phyloP scores from a whole-genome alignment of 2,797 vertebrate species.

The Protonibea diacanthus region DNA sequence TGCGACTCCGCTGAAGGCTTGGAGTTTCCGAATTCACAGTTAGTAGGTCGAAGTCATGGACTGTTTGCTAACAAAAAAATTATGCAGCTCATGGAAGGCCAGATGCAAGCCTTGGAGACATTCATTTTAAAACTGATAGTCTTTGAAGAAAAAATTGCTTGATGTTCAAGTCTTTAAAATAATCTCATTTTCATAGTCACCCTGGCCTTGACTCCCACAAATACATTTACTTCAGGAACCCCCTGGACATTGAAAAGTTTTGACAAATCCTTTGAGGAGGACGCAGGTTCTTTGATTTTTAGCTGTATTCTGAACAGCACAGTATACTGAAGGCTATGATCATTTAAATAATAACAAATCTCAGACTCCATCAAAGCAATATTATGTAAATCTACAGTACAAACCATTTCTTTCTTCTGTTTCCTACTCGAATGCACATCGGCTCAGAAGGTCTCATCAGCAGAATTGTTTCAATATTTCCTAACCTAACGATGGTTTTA shows the following conservation, averaged over 20 bases:
- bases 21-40: conserved; percentile 27
- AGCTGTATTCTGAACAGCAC: background rate
- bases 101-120: conserved; percentile 42
- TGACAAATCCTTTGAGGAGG: conserved; percentile 16
- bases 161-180: conserved; percentile 40
- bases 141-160: conserved; percentile 52
- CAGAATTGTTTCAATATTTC: background rate
- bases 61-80: conserved; percentile 44
- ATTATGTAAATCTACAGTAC: background rate
- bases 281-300: conserved; percentile 17
- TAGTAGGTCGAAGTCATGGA: conserved; percentile 46
- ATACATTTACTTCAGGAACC: conserved; percentile 42
- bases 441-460: background rate
- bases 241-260: conserved; percentile 35
- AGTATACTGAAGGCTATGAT: background rate
- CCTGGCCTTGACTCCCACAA: conserved; percentile 42
- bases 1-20: conserved; percentile 12
- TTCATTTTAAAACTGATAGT: conserved; percentile 28
- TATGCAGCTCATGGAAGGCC: conserved; percentile 49
- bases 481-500: background rate
- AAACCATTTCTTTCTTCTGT: background rate
- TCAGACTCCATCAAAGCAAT: conserved; percentile 1
- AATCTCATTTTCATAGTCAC: conserved; percentile 43
- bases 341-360: conserved; percentile 10
- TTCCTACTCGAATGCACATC: background rate